phyloP scores from a whole-genome alignment of 2,888 invertebrate genomes.

The Cremastobaeus sp. region DNA sequence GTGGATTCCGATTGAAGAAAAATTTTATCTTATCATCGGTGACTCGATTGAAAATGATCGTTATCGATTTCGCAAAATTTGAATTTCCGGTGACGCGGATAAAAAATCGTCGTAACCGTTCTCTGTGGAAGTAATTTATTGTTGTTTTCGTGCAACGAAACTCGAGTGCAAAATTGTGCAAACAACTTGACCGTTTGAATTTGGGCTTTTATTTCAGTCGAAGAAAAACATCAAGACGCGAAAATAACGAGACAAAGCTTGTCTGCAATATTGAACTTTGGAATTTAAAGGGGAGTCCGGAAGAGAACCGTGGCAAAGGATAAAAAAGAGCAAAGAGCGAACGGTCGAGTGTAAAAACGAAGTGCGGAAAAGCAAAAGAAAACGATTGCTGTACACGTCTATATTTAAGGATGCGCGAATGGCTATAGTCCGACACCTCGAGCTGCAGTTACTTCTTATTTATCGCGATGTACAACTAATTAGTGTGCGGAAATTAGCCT shows the following conservation, averaged over 20 bases:
- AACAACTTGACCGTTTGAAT: background rate
- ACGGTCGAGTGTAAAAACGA: conserved; percentile 44
- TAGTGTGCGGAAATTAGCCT: too few species aligned
- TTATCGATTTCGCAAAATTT: too few species aligned
- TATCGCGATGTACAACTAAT: too few species aligned
- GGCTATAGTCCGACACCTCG: conserved; percentile 35
- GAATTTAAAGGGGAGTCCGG: conserved; percentile 42
- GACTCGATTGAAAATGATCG: too few species aligned
- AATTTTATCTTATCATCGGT: too few species aligned
- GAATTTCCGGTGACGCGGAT: too few species aligned
- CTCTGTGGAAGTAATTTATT: too few species aligned
- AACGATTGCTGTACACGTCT: conserved; percentile 37
- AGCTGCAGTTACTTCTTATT: conserved; percentile 28
- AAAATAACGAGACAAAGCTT: conserved; percentile 16
- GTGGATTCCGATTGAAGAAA: too few species aligned
- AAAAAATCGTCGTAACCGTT: too few species aligned
- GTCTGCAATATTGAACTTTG: conserved; percentile 43
- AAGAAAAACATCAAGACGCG: background rate
- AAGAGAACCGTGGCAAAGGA: conserved; percentile 38
- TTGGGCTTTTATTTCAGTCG: background rate
- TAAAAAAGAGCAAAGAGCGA: conserved; percentile 33
- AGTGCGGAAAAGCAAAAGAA: conserved; percentile 42
- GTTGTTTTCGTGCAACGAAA: too few species aligned
- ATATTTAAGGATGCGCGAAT: conserved; percentile 46
- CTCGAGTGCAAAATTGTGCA: too few species aligned